Conservation (phyloP, 2,888 invertebrate genomes). For the Agrochola macilenta region DNA sequence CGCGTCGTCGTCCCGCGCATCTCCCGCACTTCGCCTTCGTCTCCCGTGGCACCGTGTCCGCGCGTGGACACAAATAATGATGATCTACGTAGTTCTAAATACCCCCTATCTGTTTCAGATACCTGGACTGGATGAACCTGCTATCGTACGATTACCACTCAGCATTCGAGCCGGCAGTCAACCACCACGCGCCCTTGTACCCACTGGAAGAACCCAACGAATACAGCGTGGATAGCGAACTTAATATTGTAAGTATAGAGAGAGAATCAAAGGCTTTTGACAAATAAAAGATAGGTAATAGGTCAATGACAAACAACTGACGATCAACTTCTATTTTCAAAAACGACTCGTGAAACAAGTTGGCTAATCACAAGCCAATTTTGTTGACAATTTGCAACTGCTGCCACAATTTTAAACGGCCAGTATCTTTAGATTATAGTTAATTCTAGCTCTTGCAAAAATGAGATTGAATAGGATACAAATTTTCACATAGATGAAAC, state of each 20-base stretch:
- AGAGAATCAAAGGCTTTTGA: neutral
- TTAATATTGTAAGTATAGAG: slow-evolving; percentile 94
- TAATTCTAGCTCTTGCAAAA: too few relatives aligned
- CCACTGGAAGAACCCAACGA: slow-evolving; percentile 95
- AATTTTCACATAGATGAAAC: too few relatives aligned
- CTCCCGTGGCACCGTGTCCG: too few relatives aligned
- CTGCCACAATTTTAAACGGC: neutral
- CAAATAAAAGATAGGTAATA: neutral
- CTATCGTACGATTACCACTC: slow-evolving; percentile 98
- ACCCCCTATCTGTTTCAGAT: slow-evolving; percentile 82
- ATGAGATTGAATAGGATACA: too few relatives aligned
- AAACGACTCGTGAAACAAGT: neutral
- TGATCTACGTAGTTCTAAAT: neutral
- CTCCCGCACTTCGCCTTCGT: too few relatives aligned
- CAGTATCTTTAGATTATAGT: too few relatives aligned
- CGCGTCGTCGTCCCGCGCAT: too few relatives aligned
- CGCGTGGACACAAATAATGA: too few relatives aligned
- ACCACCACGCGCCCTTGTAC: slow-evolving; percentile 97
- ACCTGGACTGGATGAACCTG: slow-evolving; percentile 98
- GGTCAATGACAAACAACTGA: neutral
- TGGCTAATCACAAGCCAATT: neutral
- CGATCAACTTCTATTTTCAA: neutral
- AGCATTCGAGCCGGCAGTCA: slow-evolving; percentile 96
- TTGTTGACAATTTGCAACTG: too few relatives aligned
- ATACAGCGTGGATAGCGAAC: slow-evolving; percentile 96